Conservation (phyloP, 2,113 vertebrate genomes). For the Corapipo altera region DNA sequence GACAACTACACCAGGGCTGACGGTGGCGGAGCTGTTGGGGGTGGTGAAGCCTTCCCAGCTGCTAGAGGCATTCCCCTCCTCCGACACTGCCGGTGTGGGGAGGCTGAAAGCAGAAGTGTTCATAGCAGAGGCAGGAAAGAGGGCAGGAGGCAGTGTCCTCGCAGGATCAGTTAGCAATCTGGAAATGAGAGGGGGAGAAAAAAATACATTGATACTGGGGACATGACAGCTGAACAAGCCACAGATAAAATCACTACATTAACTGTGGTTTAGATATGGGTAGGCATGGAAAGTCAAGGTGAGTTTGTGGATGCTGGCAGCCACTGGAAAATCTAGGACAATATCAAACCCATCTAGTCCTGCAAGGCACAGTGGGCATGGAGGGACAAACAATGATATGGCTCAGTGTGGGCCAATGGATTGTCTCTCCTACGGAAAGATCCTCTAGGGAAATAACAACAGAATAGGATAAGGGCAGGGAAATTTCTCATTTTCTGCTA, state of each 20-base stretch:
- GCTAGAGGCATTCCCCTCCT: slow-evolving; percentile 61
- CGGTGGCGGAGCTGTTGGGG: slow-evolving; percentile 31
- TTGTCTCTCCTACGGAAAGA: background rate
- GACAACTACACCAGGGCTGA: slow-evolving; percentile 68
- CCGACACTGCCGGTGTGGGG: background rate
- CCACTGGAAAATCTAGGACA: background rate
- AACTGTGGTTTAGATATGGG: background rate
- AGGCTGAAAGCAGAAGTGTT: slow-evolving; percentile 45
- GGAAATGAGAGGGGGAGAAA: slow-evolving; percentile 6
- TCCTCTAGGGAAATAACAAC: background rate
- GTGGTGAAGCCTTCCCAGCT: slow-evolving; percentile 42
- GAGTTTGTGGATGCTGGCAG: background rate
- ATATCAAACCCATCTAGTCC: background rate
- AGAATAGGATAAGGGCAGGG: background rate
- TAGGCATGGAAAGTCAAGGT: background rate
- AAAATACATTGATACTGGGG: background rate
- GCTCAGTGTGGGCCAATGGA: background rate
- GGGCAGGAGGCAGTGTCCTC: background rate
- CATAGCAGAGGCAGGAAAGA: slow-evolving; percentile 56
- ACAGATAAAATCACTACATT: background rate
- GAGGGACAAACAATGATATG: background rate
- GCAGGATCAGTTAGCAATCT: slow-evolving; percentile 39
- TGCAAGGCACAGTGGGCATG: background rate
- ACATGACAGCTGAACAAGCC: background rate
- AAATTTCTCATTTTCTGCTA: background rate